Evolutionary conservation across 2,888 invertebrate genomes (phyloP).

Genomic region (Aporophyla lueneburgensis): DNA sequence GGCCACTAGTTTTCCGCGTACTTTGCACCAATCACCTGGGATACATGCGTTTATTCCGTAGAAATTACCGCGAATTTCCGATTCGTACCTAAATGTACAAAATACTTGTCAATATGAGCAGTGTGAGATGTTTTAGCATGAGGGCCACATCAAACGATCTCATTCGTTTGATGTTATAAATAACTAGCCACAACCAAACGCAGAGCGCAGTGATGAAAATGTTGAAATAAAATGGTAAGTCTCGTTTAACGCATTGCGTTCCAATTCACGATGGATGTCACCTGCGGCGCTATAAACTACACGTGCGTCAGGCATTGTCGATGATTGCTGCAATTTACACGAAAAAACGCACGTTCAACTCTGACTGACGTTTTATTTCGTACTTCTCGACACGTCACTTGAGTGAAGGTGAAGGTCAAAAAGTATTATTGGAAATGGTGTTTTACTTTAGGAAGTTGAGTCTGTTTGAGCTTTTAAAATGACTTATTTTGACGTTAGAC

Average conservation of each 20-base stretch:
- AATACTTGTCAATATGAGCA: slow-evolving; percentile 24
- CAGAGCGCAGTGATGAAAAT: slow-evolving; percentile 36
- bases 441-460: background rate
- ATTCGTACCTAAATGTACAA: background rate
- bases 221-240: slow-evolving; percentile 51
- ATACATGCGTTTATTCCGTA: slow-evolving; percentile 16
- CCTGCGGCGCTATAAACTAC: slow-evolving; percentile 40
- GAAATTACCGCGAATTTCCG: background rate
- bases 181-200: slow-evolving; percentile 34
- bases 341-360: slow-evolving; percentile 25
- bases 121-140: slow-evolving; percentile 21
- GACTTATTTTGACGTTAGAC: background rate
- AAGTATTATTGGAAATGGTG: background rate
- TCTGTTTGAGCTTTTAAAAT: background rate
- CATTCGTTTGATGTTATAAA: slow-evolving; percentile 54
- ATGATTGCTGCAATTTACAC: slow-evolving; percentile 52
- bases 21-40: slow-evolving; percentile 30
- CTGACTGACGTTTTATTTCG: slow-evolving; percentile 26
- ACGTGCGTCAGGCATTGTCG: slow-evolving; percentile 28
- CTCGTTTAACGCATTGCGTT: slow-evolving; percentile 46
- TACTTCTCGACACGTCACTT: slow-evolving; percentile 26
- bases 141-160: slow-evolving; percentile 30
- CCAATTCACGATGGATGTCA: slow-evolving; percentile 52
- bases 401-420: background rate
- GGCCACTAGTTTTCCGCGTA: slow-evolving; percentile 18